phyloP scores from a whole-genome alignment of 1,140 invertebrate species.

The Scaptomyza pallida region DNA sequence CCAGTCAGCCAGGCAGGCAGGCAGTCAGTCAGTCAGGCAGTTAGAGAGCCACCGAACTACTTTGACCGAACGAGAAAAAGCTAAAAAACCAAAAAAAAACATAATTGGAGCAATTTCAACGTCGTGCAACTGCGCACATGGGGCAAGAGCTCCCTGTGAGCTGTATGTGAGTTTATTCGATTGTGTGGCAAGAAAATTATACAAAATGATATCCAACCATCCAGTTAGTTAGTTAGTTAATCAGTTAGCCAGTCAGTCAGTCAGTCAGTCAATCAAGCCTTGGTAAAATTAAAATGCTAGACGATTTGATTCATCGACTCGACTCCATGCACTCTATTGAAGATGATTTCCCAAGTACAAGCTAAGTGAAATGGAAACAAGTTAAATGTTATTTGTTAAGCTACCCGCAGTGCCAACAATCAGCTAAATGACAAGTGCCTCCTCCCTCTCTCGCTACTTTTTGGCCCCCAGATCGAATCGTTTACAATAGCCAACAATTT shows the following conservation, averaged over 20 bases:
- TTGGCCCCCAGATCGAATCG: constrained; percentile 42
- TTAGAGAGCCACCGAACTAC: constrained; percentile 56
- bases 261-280: constrained; percentile 47
- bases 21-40: not conserved
- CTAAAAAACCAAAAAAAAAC: constrained; percentile 32
- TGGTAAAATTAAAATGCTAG: constrained; percentile 61
- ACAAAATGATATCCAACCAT: constrained; percentile 71
- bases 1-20: not conserved
- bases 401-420: not conserved
- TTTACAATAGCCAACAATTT: constrained; percentile 65
- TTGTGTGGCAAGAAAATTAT: constrained; percentile 69
- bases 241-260: not conserved
- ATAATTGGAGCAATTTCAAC: constrained; percentile 80
- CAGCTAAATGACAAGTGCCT: not conserved
- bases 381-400: not conserved
- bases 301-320: constrained; percentile 73
- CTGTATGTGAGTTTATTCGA: constrained; percentile 6
- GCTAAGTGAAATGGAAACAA: not conserved
- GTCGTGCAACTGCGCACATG: constrained; percentile 77
- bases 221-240: constrained; percentile 55
- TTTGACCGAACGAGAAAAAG: constrained; percentile 31
- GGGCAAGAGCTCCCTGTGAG: constrained; percentile 16
- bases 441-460: not conserved
- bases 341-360: not conserved
- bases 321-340: not conserved